Conservation (phyloP, 2,113 vertebrate genomes). For the Pyxicephalus adspersus region DNA sequence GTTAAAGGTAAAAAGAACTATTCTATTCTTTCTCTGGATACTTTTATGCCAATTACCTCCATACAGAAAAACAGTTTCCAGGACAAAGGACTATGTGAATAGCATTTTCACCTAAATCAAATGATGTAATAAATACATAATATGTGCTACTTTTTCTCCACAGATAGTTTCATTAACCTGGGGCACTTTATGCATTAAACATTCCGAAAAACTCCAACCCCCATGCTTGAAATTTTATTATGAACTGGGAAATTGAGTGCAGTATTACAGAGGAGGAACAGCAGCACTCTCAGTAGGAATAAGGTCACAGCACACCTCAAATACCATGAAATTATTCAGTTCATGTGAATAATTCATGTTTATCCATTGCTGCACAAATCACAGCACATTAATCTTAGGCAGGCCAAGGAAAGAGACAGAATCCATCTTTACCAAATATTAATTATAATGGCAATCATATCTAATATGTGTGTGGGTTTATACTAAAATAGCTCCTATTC, state of each 20-base stretch:
- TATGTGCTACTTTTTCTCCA: background rate
- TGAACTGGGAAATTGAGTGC: background rate
- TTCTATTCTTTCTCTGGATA: no score
- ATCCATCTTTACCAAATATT: conserved; percentile 34
- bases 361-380: conserved; percentile 16
- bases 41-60: no score
- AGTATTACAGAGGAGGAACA: background rate
- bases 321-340: conserved; percentile 54
- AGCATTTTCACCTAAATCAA: background rate
- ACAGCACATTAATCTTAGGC: conserved; percentile 28
- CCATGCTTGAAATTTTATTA: background rate
- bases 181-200: background rate
- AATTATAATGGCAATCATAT: background rate
- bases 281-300: conserved; percentile 28
- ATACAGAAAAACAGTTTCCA: background rate
- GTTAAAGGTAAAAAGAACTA: no score
- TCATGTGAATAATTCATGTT: conserved; percentile 54
- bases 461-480: background rate
- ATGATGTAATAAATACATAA: background rate
- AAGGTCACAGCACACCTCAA: conserved; percentile 53
- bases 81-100: conserved; percentile 8
- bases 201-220: background rate
- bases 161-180: conserved; percentile 35
- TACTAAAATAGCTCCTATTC: no score
- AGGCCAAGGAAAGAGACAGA: conserved; percentile 37